Evolutionary conservation across 2,888 invertebrate species (phyloP).

Genomic region (Cordilura impudica): DNA sequence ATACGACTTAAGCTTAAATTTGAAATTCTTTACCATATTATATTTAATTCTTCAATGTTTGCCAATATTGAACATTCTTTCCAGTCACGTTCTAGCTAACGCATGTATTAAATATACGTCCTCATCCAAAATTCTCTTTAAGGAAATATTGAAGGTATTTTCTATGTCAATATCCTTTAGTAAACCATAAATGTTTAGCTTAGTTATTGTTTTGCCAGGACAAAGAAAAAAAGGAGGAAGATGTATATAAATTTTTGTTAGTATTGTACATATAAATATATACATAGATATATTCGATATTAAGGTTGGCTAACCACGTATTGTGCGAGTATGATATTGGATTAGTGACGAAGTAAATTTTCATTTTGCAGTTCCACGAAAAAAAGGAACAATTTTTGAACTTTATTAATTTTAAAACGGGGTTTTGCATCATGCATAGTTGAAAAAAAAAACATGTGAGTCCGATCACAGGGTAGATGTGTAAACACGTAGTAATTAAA

Average conservation of each 20-base stretch:
- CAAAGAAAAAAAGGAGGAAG: too few relatives aligned
- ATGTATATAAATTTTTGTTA: neutral
- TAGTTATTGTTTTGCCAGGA: constrained; percentile 1
- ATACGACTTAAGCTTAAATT: neutral
- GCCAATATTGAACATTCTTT: constrained; percentile 42
- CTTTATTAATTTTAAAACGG: too few relatives aligned
- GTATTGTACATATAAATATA: neutral
- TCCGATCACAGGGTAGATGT: too few relatives aligned
- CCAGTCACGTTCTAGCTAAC: constrained; percentile 54
- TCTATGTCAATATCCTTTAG: constrained; percentile 42
- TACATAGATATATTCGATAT: too few relatives aligned
- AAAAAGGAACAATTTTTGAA: too few relatives aligned
- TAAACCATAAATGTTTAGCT: constrained; percentile 31
- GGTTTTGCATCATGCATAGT: too few relatives aligned
- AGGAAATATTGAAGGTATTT: constrained; percentile 31
- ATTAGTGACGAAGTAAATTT: too few relatives aligned
- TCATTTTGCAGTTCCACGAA: too few relatives aligned
- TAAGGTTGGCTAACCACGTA: too few relatives aligned
- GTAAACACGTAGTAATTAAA: too few relatives aligned
- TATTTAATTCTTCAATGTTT: constrained; percentile 37
- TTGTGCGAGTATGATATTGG: neutral
- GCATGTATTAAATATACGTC: constrained; percentile 44
- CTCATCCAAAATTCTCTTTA: constrained; percentile 13
- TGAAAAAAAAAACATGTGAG: too few relatives aligned
- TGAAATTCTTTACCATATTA: constrained; percentile 14